These are phyloP conservation scores for Rosalia funebris DNA, from an alignment of 2,888 invertebrate species.

Conservation along the genomic window DNA sequence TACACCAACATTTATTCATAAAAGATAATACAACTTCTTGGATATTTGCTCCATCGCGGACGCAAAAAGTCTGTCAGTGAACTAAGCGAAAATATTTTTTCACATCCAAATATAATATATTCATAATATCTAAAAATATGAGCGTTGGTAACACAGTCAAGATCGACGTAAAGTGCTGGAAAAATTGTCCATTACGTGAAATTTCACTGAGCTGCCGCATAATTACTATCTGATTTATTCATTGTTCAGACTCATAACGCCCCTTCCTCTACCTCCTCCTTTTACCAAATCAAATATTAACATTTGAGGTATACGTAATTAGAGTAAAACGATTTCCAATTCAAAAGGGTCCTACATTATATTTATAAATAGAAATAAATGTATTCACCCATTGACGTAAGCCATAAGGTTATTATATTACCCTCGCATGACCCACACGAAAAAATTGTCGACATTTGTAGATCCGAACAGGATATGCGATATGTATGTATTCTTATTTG, in stretches of 20 bases:
- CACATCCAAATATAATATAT: background rate
- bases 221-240: background rate
- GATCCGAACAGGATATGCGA: too few relatives aligned
- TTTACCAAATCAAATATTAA: too few relatives aligned
- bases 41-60: too few relatives aligned
- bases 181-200: too few relatives aligned
- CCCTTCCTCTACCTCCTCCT: too few relatives aligned
- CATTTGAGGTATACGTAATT: background rate
- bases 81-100: conserved; percentile 3
- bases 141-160: background rate
- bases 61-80: too few relatives aligned
- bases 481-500: too few relatives aligned
- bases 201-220: background rate
- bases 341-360: background rate
- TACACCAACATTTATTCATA: too few relatives aligned
- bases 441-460: too few relatives aligned
- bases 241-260: background rate
- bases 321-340: background rate
- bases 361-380: background rate
- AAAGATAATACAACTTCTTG: too few relatives aligned
- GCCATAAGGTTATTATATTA: background rate
- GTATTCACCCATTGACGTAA: background rate
- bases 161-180: background rate
- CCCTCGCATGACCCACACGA: too few relatives aligned
- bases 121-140: conserved; percentile 6